These are phyloP conservation scores for Rhipidura dahli DNA, from an alignment of 2,113 vertebrate species.

Conservation along the genomic window DNA sequence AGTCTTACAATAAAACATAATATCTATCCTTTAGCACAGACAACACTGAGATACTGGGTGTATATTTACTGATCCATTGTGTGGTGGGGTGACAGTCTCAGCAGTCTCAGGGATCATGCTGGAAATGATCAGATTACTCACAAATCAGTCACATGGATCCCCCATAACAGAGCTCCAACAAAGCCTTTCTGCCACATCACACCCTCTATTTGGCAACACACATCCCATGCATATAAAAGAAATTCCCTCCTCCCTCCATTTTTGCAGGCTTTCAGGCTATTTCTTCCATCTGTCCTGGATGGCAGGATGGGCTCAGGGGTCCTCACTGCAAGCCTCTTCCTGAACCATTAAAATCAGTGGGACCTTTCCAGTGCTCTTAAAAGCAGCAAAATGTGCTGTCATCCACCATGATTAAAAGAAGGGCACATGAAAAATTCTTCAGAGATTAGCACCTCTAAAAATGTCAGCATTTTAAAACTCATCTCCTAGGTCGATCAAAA, in stretches of 20 bases:
- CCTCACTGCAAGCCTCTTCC: neutral
- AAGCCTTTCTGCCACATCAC: neutral
- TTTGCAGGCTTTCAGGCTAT: neutral
- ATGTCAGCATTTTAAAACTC: neutral
- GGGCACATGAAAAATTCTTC: neutral
- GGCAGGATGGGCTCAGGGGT: neutral
- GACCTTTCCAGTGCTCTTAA: neutral
- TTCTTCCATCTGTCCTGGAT: neutral
- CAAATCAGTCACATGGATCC: neutral
- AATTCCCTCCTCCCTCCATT: neutral
- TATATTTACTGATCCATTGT: neutral
- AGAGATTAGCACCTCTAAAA: slow-evolving; percentile 33
- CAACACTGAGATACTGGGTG: neutral
- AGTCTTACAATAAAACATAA: neutral
- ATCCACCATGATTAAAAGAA: neutral
- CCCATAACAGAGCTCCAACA: neutral
- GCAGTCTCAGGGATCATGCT: neutral
- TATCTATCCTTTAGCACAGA: neutral
- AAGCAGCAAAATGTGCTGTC: neutral
- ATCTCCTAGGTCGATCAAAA: neutral
- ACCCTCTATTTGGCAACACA: neutral
- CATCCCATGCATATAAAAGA: neutral
- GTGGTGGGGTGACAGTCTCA: neutral
- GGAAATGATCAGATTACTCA: neutral
- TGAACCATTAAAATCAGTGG: neutral